Evolutionary conservation across 2,888 invertebrate genomes (phyloP), one percentile per base, ranked within the genome.

Genomic region (Lithophane socia): DNA sequence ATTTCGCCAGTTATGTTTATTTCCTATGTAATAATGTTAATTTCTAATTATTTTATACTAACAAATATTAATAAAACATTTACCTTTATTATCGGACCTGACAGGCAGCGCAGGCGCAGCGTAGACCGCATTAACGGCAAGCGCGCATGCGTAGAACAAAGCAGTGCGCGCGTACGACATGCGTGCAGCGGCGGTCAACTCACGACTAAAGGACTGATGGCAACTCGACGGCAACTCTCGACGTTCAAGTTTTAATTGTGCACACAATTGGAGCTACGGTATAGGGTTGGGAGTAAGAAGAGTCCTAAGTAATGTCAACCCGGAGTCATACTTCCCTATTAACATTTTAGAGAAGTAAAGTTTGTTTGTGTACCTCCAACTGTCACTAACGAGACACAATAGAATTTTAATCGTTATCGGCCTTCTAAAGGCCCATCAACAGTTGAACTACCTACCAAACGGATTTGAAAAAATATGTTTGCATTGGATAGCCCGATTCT

Each of bases 31-130:
- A 52, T 67, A 13, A 24, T 21, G 3, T 21, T 29, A 9, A 37
- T 37, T 7, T 37, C 37, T 7, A 54, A 54, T n/a, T n/a, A 42
- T 54, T 42, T 54, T 54, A 16, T 2, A 54, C 7, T 3, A 52
- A 52, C 21, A 18, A 73, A 61, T 49, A 73, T 44, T 21, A 52
- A 58, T 29, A 44, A 37, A 56, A 8, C 3, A 78, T 82, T 24
- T 90, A 95, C 95, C 95, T 94, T 92, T 93, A 69, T 87, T 90
- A 75, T 93, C 92, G 18, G 91, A 84, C 66, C 92, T 90, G 52
- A 87, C 91, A 2, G 95, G 94, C 71, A 94, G 94, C 88, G 94
- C 94, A n/a, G 92, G 93, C 88, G 93, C 93, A 80, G 94, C 91
- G 9, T 88, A 84, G 18, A 91, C 91, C 65, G 88, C 90, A 79